phyloP scores from a whole-genome alignment of 2,797 vertebrate genomes.

The Amniataba percoides region DNA sequence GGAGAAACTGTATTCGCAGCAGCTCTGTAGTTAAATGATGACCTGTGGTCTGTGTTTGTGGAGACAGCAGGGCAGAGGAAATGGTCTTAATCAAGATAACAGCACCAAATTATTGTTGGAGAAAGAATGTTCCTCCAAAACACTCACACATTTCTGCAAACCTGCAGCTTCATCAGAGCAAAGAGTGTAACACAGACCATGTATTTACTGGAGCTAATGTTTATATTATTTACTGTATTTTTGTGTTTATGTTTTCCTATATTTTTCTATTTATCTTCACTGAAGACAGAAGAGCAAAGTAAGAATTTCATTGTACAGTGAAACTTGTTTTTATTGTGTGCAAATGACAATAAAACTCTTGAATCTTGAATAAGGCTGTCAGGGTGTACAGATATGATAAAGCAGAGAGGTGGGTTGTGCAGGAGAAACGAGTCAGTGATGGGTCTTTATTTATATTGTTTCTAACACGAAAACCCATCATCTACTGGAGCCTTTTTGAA shows the following conservation, averaged over 20 bases:
- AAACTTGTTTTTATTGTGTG: too few species aligned
- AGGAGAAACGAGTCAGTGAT: not conserved
- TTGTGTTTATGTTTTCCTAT: too few species aligned
- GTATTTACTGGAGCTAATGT: not conserved
- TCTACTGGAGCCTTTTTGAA: not conserved
- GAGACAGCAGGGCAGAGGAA: not conserved
- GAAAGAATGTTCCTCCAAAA: not conserved
- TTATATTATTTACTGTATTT: too few species aligned
- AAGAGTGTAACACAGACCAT: not conserved
- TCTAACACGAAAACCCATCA: not conserved
- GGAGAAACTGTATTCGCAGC: not conserved
- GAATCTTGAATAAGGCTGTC: not conserved
- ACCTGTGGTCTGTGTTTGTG: not conserved
- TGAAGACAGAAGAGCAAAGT: too few species aligned
- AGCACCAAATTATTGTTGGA: not conserved
- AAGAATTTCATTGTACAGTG: too few species aligned
- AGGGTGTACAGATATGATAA: not conserved
- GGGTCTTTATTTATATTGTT: not conserved
- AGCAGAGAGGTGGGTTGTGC: not conserved
- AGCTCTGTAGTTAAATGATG: slow-evolving; percentile 2
- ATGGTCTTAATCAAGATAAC: slow-evolving; percentile 5
- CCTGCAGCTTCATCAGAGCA: not conserved
- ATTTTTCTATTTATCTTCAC: too few species aligned
- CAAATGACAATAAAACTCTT: too few species aligned
- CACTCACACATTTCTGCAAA: not conserved